Evolutionary conservation across 1,140 invertebrate genomes (phyloP).

Genomic region (Zaprionus inermis): DNA sequence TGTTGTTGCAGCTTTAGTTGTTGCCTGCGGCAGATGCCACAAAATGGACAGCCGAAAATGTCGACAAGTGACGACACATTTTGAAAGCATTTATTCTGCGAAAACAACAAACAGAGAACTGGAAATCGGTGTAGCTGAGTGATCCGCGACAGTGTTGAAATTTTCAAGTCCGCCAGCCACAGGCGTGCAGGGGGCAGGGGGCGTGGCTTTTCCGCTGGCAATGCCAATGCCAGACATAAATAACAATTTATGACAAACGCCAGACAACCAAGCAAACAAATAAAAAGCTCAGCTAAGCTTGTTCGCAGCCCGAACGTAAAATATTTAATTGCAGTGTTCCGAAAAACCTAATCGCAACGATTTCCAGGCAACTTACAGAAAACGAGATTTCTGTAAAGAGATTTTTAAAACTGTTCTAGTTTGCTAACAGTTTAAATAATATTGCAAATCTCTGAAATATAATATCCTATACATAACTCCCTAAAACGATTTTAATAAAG

Average conservation of each 20-base stretch:
- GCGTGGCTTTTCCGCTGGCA: slow-evolving; percentile 18
- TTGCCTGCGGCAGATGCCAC: neutral
- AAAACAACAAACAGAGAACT: neutral
- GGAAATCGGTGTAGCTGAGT: slow-evolving; percentile 26
- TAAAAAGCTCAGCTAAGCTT: slow-evolving; percentile 42
- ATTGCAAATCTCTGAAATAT: neutral
- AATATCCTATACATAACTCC: neutral
- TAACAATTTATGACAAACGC: slow-evolving; percentile 54
- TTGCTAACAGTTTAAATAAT: neutral
- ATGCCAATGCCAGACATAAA: slow-evolving; percentile 49
- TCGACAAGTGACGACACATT: slow-evolving; percentile 37
- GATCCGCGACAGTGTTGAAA: slow-evolving; percentile 26
- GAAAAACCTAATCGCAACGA: slow-evolving; percentile 1
- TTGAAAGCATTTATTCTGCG: neutral
- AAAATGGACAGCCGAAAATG: slow-evolving; percentile 1
- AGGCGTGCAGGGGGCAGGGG: slow-evolving; percentile 14
- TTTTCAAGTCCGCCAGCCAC: slow-evolving; percentile 41
- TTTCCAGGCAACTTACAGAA: neutral
- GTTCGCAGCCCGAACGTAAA: slow-evolving; percentile 33
- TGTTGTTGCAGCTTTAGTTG: slow-evolving; percentile 18
- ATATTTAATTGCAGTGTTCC: slow-evolving; percentile 39
- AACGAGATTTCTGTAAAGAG: neutral
- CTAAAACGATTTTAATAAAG: neutral
- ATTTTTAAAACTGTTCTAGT: neutral
- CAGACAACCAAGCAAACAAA: slow-evolving; percentile 52